These are phyloP conservation scores for Aldrovandia affinis DNA, from an alignment of 2,797 vertebrate genomes.

Conservation along the genomic window DNA sequence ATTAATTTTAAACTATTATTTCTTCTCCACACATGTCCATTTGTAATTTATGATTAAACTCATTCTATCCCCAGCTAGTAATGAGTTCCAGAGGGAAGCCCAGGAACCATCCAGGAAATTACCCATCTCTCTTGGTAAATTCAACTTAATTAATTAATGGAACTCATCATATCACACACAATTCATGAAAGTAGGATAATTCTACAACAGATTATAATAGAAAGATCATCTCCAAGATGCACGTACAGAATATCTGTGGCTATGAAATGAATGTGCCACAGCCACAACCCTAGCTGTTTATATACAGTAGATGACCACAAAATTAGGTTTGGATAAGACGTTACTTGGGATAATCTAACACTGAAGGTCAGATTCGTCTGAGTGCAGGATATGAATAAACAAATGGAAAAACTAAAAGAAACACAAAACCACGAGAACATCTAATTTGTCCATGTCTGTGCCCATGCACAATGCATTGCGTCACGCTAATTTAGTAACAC, in stretches of 20 bases:
- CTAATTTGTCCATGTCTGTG: background rate
- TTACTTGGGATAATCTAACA: background rate
- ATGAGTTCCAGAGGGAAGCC: constrained; percentile 19
- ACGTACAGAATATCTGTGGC: background rate
- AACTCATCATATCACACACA: constrained; percentile 6
- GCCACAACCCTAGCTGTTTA: background rate
- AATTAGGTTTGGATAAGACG: background rate
- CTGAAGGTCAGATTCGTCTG: background rate
- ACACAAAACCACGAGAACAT: background rate
- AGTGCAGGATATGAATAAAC: background rate
- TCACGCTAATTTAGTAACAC: background rate
- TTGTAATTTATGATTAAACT: constrained; percentile 40
- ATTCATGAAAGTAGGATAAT: background rate
- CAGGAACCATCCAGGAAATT: constrained; percentile 29
- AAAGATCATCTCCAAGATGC: background rate
- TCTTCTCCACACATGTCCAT: background rate
- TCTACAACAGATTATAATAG: background rate
- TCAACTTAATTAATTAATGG: constrained; percentile 27
- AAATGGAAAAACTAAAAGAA: background rate
- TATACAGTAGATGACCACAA: background rate
- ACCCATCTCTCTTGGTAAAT: constrained; percentile 33
- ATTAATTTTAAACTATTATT: constrained; percentile 34
- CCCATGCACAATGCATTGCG: no score
- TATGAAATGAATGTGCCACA: background rate
- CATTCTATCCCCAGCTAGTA: background rate